These are phyloP conservation scores for Drosophila athabasca DNA, from an alignment of 1,140 invertebrate genomes.

Conservation along the genomic window DNA sequence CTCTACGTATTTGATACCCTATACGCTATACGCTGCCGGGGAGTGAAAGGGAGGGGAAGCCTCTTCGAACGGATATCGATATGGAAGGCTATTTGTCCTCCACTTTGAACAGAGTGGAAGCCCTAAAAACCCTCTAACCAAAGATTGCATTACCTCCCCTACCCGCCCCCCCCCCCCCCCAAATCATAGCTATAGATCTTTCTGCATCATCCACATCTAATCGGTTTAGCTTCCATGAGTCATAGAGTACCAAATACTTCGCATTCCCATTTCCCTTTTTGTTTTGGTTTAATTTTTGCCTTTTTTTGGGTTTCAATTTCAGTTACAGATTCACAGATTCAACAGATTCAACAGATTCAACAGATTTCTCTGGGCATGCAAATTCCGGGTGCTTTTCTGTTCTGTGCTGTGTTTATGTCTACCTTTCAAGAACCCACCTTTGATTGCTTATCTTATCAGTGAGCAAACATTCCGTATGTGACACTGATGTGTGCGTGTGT, in stretches of 20 bases:
- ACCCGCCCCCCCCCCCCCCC: no score
- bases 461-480: conserved; percentile 12
- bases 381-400: conserved; percentile 16
- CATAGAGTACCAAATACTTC: conserved; percentile 10
- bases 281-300: conserved; percentile 24
- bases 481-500: conserved; percentile 10
- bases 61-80: neutral
- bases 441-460: conserved; percentile 50
- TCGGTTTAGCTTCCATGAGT: no score
- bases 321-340: conserved; percentile 26
- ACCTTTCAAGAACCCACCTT: conserved; percentile 27
- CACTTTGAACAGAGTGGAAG: no score
- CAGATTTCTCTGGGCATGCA: conserved; percentile 44
- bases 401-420: conserved; percentile 13
- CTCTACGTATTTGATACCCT: no score
- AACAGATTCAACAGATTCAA: no score
- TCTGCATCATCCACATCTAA: neutral
- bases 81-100: no score
- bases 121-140: no score
- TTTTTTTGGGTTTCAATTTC: conserved; percentile 29
- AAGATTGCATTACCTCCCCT: no score
- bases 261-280: neutral
- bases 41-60: neutral
- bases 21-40: no score
- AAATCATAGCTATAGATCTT: neutral